These are phyloP conservation scores for Collichthys lucidus DNA, from an alignment of 2,113 vertebrate genomes.

Conservation along the genomic window DNA sequence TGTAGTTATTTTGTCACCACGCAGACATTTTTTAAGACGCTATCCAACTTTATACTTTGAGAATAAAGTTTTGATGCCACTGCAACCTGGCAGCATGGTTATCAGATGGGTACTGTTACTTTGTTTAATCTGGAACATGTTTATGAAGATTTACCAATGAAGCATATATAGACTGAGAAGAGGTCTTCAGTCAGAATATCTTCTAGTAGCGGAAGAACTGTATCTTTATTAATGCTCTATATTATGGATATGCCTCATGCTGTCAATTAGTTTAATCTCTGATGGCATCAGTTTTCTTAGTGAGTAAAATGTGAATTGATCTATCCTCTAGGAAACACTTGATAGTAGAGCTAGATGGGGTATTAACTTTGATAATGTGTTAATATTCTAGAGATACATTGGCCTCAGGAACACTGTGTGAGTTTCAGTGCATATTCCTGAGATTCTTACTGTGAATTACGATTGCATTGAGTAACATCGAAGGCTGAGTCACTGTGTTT, in stretches of 20 bases:
- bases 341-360: neutral
- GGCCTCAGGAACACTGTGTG: neutral
- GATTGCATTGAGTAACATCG: neutral
- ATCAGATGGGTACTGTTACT: neutral
- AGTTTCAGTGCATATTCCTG: neutral
- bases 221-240: neutral
- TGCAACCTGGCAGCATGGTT: neutral
- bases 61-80: neutral
- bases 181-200: neutral
- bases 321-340: neutral
- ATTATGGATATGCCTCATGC: neutral
- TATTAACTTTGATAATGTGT: neutral
- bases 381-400: neutral
- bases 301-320: neutral
- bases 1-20: neutral
- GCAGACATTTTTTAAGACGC: no score
- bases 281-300: neutral
- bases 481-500: neutral
- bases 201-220: neutral
- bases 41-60: no score
- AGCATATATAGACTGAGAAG: neutral
- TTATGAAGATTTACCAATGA: neutral
- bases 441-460: neutral
- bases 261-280: neutral
- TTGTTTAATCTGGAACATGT: neutral